These are phyloP conservation scores for Chondrosia reniformis DNA, from an alignment of 37 sponge, comb jelly and placozoan genomes.

Conservation along the genomic window DNA sequence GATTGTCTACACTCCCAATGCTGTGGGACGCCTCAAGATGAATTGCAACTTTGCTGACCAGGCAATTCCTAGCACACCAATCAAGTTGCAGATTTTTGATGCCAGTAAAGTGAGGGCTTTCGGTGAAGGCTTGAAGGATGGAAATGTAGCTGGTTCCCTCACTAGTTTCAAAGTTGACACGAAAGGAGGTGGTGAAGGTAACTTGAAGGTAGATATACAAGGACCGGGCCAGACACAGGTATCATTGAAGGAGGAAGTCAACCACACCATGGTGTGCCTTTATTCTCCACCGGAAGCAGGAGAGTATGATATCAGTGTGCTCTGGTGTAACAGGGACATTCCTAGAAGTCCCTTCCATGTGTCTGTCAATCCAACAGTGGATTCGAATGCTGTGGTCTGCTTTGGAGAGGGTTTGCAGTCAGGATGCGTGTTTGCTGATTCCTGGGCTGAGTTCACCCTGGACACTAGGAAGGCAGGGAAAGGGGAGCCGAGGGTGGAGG, in stretches of 20 bases:
- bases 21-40: constrained; percentile 65
- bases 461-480: constrained; percentile 75
- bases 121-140: constrained; percentile 88
- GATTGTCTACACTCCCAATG: constrained; percentile 69
- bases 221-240: constrained; percentile 72
- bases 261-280: constrained; percentile 65
- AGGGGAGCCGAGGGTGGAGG: constrained; percentile 58
- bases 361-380: constrained; percentile 50
- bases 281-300: constrained; percentile 77
- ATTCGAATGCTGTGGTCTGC: constrained; percentile 56
- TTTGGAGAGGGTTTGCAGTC: constrained; percentile 77
- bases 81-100: constrained; percentile 77
- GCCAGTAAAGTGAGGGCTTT: constrained; percentile 75
- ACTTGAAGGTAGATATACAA: constrained; percentile 50
- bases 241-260: constrained; percentile 70
- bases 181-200: constrained; percentile 79
- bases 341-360: constrained; percentile 78
- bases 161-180: constrained; percentile 77
- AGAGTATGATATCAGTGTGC: constrained; percentile 70
- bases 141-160: constrained; percentile 67
- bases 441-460: constrained; percentile 72
- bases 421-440: constrained; percentile 50
- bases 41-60: constrained; percentile 70
- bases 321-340: constrained; percentile 64
- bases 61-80: constrained; percentile 71